phyloP scores from a whole-genome alignment of 2,113 vertebrate species.

The Strix uralensis region DNA sequence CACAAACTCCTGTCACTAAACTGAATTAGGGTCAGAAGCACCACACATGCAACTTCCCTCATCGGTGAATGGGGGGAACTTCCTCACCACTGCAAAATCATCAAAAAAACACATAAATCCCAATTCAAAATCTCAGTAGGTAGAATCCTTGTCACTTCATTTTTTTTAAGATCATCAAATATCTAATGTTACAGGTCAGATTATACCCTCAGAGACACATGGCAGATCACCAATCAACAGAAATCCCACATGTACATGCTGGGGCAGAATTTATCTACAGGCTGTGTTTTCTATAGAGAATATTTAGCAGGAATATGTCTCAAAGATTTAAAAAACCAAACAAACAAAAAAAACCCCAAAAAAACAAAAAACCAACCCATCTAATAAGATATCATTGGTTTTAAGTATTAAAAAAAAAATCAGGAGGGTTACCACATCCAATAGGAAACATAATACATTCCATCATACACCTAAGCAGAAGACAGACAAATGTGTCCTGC shows the following conservation, averaged over 20 bases:
- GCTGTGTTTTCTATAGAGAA: not conserved
- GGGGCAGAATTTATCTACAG: not conserved
- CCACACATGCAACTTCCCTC: not conserved
- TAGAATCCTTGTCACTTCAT: not conserved
- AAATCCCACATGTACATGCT: not conserved
- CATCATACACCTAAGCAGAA: not conserved
- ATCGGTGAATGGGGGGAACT: not conserved
- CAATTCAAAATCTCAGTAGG: not conserved
- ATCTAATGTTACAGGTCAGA: not conserved
- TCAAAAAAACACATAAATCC: not conserved
- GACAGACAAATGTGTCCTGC: not conserved
- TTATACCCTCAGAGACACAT: not conserved
- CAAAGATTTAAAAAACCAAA: not conserved
- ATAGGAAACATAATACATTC: not conserved
- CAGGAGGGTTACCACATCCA: not conserved
- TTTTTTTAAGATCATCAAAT: not conserved
- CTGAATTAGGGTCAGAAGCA: not conserved
- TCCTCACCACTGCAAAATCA: not conserved
- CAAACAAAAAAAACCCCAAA: not conserved
- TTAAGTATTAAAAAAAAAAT: not conserved
- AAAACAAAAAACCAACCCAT: no score
- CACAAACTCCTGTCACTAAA: not conserved
- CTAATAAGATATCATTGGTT: not conserved
- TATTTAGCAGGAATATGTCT: not conserved
- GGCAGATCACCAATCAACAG: not conserved